Base-by-base conservation (phyloP, 2,888 invertebrate species). In the Lobophora halterata region DNA sequence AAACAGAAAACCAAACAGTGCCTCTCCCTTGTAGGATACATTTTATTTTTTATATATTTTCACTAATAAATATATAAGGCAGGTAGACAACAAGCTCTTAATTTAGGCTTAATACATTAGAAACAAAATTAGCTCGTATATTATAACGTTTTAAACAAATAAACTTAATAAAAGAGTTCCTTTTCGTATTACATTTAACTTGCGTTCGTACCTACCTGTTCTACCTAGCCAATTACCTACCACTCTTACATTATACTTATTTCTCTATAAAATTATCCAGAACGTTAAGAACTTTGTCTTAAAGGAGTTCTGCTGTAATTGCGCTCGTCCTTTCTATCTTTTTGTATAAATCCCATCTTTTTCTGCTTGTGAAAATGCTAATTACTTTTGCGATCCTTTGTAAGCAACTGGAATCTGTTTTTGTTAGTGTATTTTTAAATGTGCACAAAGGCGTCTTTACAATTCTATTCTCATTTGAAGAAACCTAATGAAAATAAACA, bases 221-320 rank as follows among this genome's bases (percentile, higher is more conserved):
- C 23, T 5, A 11, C n/a, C n/a, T 10, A 23, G 7, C 13, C 5
- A 17, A 2, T 27, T 3, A 7, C 7, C n/a, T n/a, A 31, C 19
- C 0, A 3, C 20, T 21, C 34, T 23, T 1, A 10, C 9, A 8
- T 1, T 27, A n/a, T n/a, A n/a, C n/a, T 35, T 31, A 42, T 32
- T 32, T 32, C 36, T 36, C 27, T 36, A 24, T 9, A 36, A 35
- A 42, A 42, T 42, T 42, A 42, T 42, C 27, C 19, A 28, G 36
- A 32, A 11, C 41, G 24, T 42, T 36, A 42, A 36, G 41, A 42
- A 42, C 19, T 42, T 32, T 23, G 41, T 42, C 36, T 42, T 36
- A 42, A 32, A 42, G 28, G 35, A 36, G 14, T 24, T n/a, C 19
- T n/a, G n/a, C 21, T 27, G 19, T 35, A 41, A 41, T 41, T 41